Base-by-base conservation (phyloP, 2,888 invertebrate genomes). In the Zaprionus obscuricornis region DNA sequence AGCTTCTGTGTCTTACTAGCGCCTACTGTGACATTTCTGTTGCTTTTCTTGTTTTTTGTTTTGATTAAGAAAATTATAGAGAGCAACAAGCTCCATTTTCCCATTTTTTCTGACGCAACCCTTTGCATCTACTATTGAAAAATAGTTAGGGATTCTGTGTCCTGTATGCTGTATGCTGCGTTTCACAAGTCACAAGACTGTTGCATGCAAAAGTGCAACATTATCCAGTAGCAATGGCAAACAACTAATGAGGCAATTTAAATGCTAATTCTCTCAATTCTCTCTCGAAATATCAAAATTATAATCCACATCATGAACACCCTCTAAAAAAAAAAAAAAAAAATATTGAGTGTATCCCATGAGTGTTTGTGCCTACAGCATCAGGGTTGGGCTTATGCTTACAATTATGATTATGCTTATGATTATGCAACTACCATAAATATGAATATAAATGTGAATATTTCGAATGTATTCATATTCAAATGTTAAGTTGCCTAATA, bases 271-370 rank as follows among this genome's bases (percentile, higher is more conserved):
- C 83, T 42, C 54, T 5, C 55, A 39, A 54, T 66, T 63, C 75
- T 62, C n/a, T n/a, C n/a, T 70, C 67, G 50, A 67, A 78, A 78
- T 84, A 84, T 77, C 78, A 70, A 84, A n/a, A 81, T 81, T 81
- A 64, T 73, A 78, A 84, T 84, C 82, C 82, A 50, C 58, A 71
- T 47, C 72, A 39, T 54, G 37, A 13, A 40, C 29, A 3, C 3
- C 18, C 10, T n/a, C n/a, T n/a, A n/a, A n/a, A n/a, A n/a, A n/a
- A n/a, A n/a, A n/a, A n/a, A n/a, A n/a, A n/a, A n/a, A n/a, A n/a
- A n/a, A n/a, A n/a, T n/a, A n/a, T n/a, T 22, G 51, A 34, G 64
- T 56, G 63, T 63, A 64, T 69, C 54, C 63, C 13, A 29, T n/a
- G 7, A 22, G 22, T 27, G 56, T 46, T 31, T 70, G 65, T 71